Evolutionary conservation across 2,888 invertebrate species (phyloP), one percentile per base, ranked within the genome.

Genomic region (Entomobrya proxima): DNA sequence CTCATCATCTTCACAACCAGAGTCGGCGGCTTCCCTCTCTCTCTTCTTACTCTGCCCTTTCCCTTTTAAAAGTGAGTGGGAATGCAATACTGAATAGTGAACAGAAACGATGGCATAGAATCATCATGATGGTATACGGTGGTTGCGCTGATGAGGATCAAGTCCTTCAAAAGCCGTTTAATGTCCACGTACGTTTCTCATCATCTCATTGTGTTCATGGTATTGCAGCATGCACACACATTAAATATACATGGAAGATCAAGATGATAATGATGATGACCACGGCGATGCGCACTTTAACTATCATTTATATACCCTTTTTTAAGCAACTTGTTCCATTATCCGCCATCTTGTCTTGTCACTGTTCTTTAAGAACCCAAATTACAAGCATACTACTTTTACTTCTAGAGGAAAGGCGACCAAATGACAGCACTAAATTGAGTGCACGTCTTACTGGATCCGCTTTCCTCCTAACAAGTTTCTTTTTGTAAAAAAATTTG

Each of bases 101-200:
- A 18, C 18, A 64, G 18, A n/a, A n/a, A 18, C 64, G 32, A 64
- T 64, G 58, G 64, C 58, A 64, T n/a, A n/a, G n/a, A n/a, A n/a
- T n/a, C n/a, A n/a, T n/a, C n/a, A n/a, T 64, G 37, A 37, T 3
- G n/a, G 58, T 15, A 5, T 18, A 30, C 27, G 52, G 52, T 52
- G 58, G 58, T 58, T 58, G 58, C 30, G 58, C 27, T 58, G 27
- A 5, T 58, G 30, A 58, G 58, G 58, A 64, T 64, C 64, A 37
- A 35, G 64, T 37, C 64, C 37, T 64, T 35, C 64, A 64, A 35
- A 64, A 64, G 18, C 64, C 35, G 37, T 64, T 64, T 64, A 64
- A 37, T 37, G 35, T 35, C 64, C 37, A 32, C 21, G 18, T 37
- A 64, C 32, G 11, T 35, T 27, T 58, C 58, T 55, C 55, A 55